Conservation (phyloP, 92 coral and sea anemone genomes). For the Umimayanthus chanpuru region DNA sequence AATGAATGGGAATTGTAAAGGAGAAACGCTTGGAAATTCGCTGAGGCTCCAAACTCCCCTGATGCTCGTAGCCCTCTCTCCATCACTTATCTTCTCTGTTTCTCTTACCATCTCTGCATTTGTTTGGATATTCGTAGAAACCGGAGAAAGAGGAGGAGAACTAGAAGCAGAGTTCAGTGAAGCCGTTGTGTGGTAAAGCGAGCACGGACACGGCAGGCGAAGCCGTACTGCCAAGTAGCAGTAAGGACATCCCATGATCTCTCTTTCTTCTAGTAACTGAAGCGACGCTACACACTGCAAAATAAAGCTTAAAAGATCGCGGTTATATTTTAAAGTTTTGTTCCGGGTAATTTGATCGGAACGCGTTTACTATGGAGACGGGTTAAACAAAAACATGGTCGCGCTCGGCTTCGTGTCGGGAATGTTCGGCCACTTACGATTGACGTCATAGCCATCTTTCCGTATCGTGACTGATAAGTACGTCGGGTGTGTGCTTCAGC, state of each 20-base stretch:
- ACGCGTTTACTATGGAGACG: conserved; percentile 24
- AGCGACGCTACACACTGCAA: neutral
- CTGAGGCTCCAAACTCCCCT: neutral
- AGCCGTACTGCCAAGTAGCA: conserved; percentile 25
- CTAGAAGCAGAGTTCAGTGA: neutral
- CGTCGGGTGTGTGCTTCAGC: neutral
- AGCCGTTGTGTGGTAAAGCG: conserved; percentile 23
- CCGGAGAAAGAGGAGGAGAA: neutral
- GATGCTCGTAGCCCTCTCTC: neutral
- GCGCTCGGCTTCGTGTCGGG: conserved; percentile 38
- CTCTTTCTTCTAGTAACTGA: neutral
- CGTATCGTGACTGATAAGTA: neutral
- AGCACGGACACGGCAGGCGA: conserved; percentile 28
- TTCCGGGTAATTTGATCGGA: conserved; percentile 49
- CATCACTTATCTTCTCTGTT: neutral
- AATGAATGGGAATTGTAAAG: neutral
- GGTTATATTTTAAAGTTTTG: conserved; percentile 21
- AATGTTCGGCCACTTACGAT: conserved; percentile 33
- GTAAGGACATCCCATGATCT: conserved; percentile 25
- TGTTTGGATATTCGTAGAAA: neutral
- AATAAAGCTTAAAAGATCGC: conserved; percentile 30
- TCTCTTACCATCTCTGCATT: conserved; percentile 2
- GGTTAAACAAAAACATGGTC: conserved; percentile 26
- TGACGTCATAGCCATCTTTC: conserved; percentile 32
- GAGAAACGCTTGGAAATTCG: conserved; percentile 4